Evolutionary conservation across 1,140 invertebrate species (phyloP), one percentile per base, ranked within the genome.

Genomic region (Aphelinus atriplicis): DNA sequence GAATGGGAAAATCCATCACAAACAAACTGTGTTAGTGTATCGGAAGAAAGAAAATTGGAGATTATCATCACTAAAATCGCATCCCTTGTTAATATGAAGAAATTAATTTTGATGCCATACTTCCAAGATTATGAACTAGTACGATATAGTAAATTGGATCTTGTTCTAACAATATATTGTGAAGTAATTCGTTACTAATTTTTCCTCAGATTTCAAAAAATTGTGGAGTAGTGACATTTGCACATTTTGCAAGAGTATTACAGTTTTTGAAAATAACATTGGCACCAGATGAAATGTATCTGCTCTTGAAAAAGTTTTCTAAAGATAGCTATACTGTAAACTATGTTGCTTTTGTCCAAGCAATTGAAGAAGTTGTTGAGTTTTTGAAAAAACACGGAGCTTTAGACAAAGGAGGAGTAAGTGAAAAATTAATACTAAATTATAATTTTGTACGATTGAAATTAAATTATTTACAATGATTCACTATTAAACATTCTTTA

Each of bases 111-210:
- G 10, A 86, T 89, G 68, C 92, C 93, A 0, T 93, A 93, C 80
- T 94, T 94, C 85, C 92, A 93, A 85, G 93, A 94, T 80, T 94
- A 94, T 81, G 93, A 93, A 82, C 79, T 93, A 80, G 92, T 92
- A 78, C 46, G 26, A 26, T 26, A 26, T 26, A 26, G 26, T 26
- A 26, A 26, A 26, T 26, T 26, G 26, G 26, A 26, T 26, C 26
- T 26, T 26, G 26, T 26, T 26, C 26, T 26, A 26, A 26, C 26
- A 26, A 26, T 26, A 26, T 26, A 26, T 26, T 26, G 26, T 26
- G 26, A 26, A 26, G 26, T 26, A 26, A 26, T 26, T 26, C 26
- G 26, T 26, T 26, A 26, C 26, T 26, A 26, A 26, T 26, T 26
- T 45, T 80, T 75, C 75, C 81, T 0, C 76, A 93, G 92, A 90